A percentile compares a stretch with the other conserved stretches of the same genome.
phyloP scores from a whole-genome alignment of 2,888 invertebrate species.

The Unio pictorum region DNA sequence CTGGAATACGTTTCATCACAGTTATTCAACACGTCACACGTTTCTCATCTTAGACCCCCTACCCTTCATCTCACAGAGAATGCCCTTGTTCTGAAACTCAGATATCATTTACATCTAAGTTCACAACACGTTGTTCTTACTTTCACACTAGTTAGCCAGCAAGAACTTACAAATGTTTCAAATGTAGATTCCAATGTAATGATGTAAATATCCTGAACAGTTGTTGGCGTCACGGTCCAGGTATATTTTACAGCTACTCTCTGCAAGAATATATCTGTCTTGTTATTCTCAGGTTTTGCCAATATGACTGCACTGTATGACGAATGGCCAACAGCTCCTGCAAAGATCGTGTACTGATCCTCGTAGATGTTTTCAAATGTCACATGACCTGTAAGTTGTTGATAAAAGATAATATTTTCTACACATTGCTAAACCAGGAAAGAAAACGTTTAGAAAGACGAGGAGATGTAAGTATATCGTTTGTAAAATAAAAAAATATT shows the following conservation, averaged over 20 bases:
- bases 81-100: too few relatives aligned
- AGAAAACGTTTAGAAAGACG: too few relatives aligned
- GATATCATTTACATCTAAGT: too few relatives aligned
- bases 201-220: conserved; percentile 44
- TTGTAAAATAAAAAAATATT: too few relatives aligned
- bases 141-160: too few relatives aligned
- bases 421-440: too few relatives aligned
- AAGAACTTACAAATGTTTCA: conserved; percentile 34
- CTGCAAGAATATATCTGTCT: conserved; percentile 33
- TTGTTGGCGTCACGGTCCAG: conserved; percentile 45
- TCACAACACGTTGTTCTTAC: too few relatives aligned
- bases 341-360: conserved; percentile 36
- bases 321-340: conserved; percentile 26
- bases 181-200: conserved; percentile 48
- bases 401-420: not conserved
- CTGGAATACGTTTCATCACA: too few relatives aligned
- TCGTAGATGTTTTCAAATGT: conserved; percentile 36
- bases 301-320: conserved; percentile 25
- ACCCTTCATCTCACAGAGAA: too few relatives aligned
- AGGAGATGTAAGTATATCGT: too few relatives aligned
- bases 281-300: conserved; percentile 11
- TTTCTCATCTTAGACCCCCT: too few relatives aligned
- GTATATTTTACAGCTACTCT: conserved; percentile 39
- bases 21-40: too few relatives aligned
- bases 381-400: conserved; percentile 19